A percentile compares a stretch with the other conserved stretches of the same genome.
These are phyloP conservation scores for Physeter macrocephalus DNA, from an alignment of 2,113 vertebrate species.

Conservation along the genomic window DNA sequence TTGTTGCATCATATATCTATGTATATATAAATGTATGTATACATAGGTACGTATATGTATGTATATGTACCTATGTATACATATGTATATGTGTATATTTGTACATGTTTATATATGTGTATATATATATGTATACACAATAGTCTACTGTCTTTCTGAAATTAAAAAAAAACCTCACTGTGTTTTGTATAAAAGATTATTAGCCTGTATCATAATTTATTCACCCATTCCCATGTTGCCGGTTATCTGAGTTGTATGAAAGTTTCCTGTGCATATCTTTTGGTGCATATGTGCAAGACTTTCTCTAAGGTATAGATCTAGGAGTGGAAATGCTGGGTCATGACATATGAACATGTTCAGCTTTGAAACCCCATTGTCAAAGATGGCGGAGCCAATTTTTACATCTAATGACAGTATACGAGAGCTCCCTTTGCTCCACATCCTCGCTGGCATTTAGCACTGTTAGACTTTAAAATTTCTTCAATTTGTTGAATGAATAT, in stretches of 20 bases:
- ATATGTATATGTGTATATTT: neutral
- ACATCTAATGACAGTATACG: neutral
- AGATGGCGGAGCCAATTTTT: neutral
- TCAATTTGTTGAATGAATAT: neutral
- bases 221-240: neutral
- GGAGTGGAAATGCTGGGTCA: neutral
- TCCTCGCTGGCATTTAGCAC: neutral
- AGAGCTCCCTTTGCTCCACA: neutral
- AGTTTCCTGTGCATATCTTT: neutral
- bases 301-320: neutral
- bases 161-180: neutral
- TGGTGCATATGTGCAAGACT: neutral
- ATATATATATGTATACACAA: neutral
- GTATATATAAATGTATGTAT: neutral
- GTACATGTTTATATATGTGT: neutral
- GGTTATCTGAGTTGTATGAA: neutral
- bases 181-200: neutral
- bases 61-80: neutral
- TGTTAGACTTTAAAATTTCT: neutral
- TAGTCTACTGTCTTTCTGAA: neutral
- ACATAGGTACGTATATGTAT: neutral
- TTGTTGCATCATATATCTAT: neutral
- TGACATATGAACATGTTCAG: neutral
- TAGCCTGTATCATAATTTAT: neutral
- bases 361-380: neutral